Evolutionary conservation across 2,797 vertebrate genomes (phyloP).

Genomic region (Protonibea diacanthus): DNA sequence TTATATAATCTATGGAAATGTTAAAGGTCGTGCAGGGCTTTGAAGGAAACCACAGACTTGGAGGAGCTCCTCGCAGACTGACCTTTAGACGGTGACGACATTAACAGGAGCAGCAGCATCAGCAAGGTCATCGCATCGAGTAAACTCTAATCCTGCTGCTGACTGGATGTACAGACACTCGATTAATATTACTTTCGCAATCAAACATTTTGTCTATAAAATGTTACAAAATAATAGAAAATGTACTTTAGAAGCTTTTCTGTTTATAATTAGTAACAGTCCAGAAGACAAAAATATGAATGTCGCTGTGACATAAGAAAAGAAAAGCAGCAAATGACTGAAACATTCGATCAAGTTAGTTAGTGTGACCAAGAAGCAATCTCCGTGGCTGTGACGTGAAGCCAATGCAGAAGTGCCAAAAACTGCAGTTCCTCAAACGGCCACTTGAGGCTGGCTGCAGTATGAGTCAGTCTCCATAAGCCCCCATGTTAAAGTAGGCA

Average conservation of each 20-base stretch:
- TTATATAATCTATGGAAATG: slow-evolving; percentile 41
- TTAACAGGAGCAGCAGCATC: slow-evolving; percentile 20
- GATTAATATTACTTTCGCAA: background rate
- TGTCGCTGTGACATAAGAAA: background rate
- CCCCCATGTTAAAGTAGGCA: no score
- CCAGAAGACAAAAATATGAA: background rate
- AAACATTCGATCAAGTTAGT: background rate
- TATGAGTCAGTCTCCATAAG: no score
- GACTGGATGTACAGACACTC: slow-evolving; percentile 4
- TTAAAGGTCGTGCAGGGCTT: background rate
- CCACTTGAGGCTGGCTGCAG: no score
- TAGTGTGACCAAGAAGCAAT: no score
- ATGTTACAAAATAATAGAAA: background rate
- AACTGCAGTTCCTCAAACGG: no score
- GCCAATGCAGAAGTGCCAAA: no score
- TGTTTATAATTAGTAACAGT: no score
- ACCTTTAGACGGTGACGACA: slow-evolving; percentile 39
- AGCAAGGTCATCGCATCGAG: slow-evolving; percentile 24
- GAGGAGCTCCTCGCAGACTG: slow-evolving; percentile 6
- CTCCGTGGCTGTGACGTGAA: no score
- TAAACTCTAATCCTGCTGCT: background rate
- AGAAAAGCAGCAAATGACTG: background rate
- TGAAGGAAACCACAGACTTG: background rate
- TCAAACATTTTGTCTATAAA: background rate
- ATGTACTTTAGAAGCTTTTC: background rate